Percentiles rank a stretch among this genome's conserved stretches.
These are phyloP conservation scores for Drosophila mimetica DNA, from an alignment of 2,888 invertebrate genomes.

Conservation along the genomic window DNA sequence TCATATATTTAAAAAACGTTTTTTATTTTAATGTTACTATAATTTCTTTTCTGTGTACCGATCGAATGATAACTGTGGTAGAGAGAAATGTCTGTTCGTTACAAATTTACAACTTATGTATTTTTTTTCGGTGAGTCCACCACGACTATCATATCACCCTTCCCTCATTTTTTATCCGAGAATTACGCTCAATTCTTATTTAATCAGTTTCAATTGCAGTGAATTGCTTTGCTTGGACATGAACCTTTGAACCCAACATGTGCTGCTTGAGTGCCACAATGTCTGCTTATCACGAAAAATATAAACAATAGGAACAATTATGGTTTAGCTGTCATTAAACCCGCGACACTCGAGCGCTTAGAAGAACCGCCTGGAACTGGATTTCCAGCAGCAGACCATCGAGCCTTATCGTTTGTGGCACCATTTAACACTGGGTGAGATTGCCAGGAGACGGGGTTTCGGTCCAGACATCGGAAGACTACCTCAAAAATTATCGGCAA, in stretches of 20 bases:
- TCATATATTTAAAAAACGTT: too few relatives aligned
- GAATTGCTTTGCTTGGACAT: constrained; percentile 7
- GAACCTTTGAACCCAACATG: constrained; percentile 55
- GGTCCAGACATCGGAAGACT: constrained; percentile 37
- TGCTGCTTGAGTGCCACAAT: constrained; percentile 18
- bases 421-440: constrained; percentile 45
- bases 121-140: constrained; percentile 28
- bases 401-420: constrained; percentile 39
- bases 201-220: constrained; percentile 20
- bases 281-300: constrained; percentile 44
- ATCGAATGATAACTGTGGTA: constrained; percentile 63
- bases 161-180: constrained; percentile 21
- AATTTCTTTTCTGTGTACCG: constrained; percentile 52
- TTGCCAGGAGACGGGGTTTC: constrained; percentile 27
- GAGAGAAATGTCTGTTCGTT: constrained; percentile 3
- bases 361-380: constrained; percentile 54
- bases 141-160: constrained; percentile 58
- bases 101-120: constrained; percentile 39
- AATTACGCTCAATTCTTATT: constrained; percentile 12
- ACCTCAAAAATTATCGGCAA: constrained; percentile 35
- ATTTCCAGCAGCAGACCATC: constrained; percentile 31
- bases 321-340: constrained; percentile 42
- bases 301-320: constrained; percentile 46
- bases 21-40: too few relatives aligned
- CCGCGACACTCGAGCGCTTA: constrained; percentile 29